Evolutionary conservation across 2,888 invertebrate genomes (phyloP).

Genomic region (Anarsia innoxiella): DNA sequence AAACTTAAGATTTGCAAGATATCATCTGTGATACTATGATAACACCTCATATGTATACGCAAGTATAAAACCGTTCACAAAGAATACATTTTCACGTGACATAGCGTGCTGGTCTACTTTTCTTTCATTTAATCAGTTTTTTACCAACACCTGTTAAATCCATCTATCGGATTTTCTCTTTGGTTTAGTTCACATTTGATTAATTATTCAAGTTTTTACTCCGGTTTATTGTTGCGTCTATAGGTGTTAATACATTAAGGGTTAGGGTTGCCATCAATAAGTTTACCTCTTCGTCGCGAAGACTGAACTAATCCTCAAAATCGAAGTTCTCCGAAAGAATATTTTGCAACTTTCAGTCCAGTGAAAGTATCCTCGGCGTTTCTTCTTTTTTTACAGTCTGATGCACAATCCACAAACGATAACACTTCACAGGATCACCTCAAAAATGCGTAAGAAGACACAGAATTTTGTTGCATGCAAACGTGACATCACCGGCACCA

Average conservation of each 20-base stretch:
- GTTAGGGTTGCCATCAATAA: too few relatives aligned
- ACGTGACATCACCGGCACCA: conserved; percentile 41
- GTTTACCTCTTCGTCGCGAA: conserved; percentile 48
- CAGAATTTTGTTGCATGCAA: conserved; percentile 13
- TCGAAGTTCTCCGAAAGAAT: conserved; percentile 68
- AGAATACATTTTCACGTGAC: conserved; percentile 13
- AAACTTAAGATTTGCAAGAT: conserved; percentile 10
- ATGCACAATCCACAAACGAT: conserved; percentile 34
- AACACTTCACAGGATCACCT: conserved; percentile 29
- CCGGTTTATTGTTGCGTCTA: not conserved
- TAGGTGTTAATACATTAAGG: too few relatives aligned
- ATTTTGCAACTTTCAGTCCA: conserved; percentile 70
- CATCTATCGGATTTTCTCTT: not conserved
- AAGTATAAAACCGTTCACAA: conserved; percentile 1
- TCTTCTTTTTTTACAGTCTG: conserved; percentile 43
- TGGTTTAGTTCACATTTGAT: not conserved
- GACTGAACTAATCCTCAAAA: conserved; percentile 38
- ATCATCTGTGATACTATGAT: conserved; percentile 7
- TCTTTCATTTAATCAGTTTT: conserved; percentile 7
- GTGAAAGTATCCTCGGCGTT: conserved; percentile 70
- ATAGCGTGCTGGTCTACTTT: conserved; percentile 9
- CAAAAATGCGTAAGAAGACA: conserved; percentile 28
- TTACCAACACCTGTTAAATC: conserved; percentile 4
- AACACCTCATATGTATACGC: not conserved
- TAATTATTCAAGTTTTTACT: not conserved